Base-by-base conservation (phyloP, 2,888 invertebrate genomes). In the Parnassius apollo region DNA sequence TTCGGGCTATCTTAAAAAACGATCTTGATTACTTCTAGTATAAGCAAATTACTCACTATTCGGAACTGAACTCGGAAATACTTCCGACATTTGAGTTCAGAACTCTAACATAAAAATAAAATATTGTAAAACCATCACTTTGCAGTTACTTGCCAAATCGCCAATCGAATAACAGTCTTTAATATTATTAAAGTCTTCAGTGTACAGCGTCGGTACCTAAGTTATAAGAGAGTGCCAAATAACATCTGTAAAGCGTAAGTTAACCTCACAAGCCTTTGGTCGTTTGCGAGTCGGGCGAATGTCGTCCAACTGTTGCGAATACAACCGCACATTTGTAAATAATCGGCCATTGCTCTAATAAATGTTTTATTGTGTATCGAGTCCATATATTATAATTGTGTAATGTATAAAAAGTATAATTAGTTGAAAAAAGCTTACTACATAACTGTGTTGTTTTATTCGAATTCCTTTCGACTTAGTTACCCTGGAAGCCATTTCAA, bases 401-500 rank as follows among this genome's bases (percentile, higher is more conserved):
- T 84, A 79, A 80, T 84, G 83, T 85, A 80, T 85, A 84, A 82
- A 81, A 82, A 77, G 81, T 84, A 83, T 83, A 82, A 82, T 85
- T 86, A 88, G 87, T 83, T 86, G 74, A 86, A 87, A 59, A 88
- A 91, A 86, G 88, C 89, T 90, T 90, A 84, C 81, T 87, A 83
- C 81, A 81, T 85, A 82, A 80, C 85, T 85, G 79, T 78, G 77
- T 82, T 49, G 49, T 77, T 74, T 61, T 56, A 54, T 46, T 50
- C 35, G 57, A 9, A 48, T 13, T 4, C 44, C 45, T 45, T 42
- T 42, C 42, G n/a, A 53, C 22, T n/a, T 35, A 35, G 35, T 35
- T 35, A 35, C 35, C 7, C 7, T 35, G 35, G 35, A 35, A 35
- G 35, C 7, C 35, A 35, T 35, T 35, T 2, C 4, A 35, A 7